A percentile compares a stretch with the other conserved stretches of the same genome.
phyloP scores from a whole-genome alignment of 1,140 invertebrate species.

The Phthorimaea operculella region DNA sequence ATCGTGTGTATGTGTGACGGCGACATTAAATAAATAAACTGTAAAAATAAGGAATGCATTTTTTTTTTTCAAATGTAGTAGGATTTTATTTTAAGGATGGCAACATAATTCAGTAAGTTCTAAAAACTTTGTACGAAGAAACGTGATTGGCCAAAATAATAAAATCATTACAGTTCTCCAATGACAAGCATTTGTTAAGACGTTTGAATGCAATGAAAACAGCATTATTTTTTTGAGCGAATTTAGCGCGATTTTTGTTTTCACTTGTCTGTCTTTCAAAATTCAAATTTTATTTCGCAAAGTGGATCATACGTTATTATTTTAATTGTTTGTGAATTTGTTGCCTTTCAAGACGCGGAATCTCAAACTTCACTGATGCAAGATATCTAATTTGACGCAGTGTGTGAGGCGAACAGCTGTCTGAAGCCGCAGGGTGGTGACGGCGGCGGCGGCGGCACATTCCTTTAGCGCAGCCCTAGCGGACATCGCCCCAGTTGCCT shows the following conservation, averaged over 20 bases:
- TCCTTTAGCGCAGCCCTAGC: conserved; percentile 59
- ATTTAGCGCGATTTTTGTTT: conserved; percentile 43
- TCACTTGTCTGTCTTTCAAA: conserved; percentile 37
- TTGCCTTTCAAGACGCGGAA: too few species aligned
- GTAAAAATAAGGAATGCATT: too few species aligned
- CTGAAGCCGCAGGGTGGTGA: conserved; percentile 9
- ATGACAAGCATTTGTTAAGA: background rate
- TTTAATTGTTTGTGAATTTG: too few species aligned
- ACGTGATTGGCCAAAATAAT: background rate
- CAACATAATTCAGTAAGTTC: background rate
- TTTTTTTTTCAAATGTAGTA: too few species aligned
- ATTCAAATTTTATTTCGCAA: conserved; percentile 34
- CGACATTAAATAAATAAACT: too few species aligned
- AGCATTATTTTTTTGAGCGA: conserved; percentile 35
- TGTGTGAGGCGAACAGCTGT: too few species aligned
- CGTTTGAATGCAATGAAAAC: conserved; percentile 16
- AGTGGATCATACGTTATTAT: background rate
- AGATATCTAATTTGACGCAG: too few species aligned
- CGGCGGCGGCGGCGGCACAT: conserved; percentile 31
- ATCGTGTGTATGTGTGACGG: too few species aligned
- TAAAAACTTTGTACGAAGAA: background rate
- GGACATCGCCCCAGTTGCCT: conserved; percentile 53
- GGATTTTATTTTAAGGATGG: background rate
- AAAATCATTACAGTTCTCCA: background rate
- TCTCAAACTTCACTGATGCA: too few species aligned